Conservation (phyloP, 2,888 invertebrate species). For the Coenonympha arcania region DNA sequence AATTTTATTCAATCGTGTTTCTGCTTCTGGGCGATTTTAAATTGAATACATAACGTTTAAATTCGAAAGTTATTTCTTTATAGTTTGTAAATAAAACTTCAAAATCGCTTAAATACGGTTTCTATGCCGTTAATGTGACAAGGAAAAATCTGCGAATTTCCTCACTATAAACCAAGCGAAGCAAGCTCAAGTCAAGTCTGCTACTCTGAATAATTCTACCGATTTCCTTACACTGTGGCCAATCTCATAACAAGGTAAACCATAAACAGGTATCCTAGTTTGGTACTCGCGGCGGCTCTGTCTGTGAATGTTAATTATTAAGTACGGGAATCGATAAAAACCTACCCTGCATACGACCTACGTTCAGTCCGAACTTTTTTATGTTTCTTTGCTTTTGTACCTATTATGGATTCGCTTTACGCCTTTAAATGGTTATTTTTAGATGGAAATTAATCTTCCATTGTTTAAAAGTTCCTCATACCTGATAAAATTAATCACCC, state of each 20-base stretch:
- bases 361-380: background rate
- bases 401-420: background rate
- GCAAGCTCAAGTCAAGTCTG: too few relatives aligned
- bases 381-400: background rate
- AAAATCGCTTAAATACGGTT: too few relatives aligned
- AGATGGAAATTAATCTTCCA: background rate
- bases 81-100: too few relatives aligned
- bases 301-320: conserved; percentile 22
- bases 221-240: background rate
- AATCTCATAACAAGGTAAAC: conserved; percentile 5
- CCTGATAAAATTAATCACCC: background rate
- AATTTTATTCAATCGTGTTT: too few relatives aligned
- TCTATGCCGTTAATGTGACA: too few relatives aligned
- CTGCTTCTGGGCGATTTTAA: too few relatives aligned
- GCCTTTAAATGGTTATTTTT: background rate
- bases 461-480: background rate
- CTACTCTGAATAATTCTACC: too few relatives aligned
- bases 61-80: too few relatives aligned
- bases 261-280: conserved; percentile 18
- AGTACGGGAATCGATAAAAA: conserved; percentile 17
- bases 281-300: conserved; percentile 10
- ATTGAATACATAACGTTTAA: too few relatives aligned
- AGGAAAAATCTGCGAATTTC: too few relatives aligned
- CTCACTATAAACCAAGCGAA: too few relatives aligned
- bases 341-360: background rate